A percentile compares a stretch with the other conserved stretches of the same genome.
phyloP scores from a whole-genome alignment of 2,113 vertebrate species.

The Stegastes partitus region DNA sequence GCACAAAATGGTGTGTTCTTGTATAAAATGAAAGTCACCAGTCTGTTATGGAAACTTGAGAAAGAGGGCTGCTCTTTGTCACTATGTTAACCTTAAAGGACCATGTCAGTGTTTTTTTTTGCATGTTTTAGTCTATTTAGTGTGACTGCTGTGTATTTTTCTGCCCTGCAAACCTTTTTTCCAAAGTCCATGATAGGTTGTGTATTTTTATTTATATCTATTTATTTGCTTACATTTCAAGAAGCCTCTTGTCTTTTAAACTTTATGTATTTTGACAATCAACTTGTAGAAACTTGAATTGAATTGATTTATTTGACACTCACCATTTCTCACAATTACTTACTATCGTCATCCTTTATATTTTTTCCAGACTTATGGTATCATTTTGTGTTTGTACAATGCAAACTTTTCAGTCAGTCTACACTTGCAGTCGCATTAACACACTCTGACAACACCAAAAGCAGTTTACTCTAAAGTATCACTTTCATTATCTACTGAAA shows the following conservation, averaged over 20 bases:
- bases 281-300: constrained; percentile 1
- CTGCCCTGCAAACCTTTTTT: too few species aligned
- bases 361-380: not conserved
- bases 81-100: not conserved
- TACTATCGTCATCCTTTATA: not conserved
- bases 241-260: not conserved
- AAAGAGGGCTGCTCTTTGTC: not conserved
- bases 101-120: too few species aligned
- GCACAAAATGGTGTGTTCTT: too few species aligned
- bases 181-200: too few species aligned
- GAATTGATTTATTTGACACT: not conserved
- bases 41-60: too few species aligned
- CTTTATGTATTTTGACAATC: not conserved
- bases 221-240: not conserved
- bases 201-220: not conserved
- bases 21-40: too few species aligned
- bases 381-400: too few species aligned
- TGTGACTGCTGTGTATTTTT: too few species aligned
- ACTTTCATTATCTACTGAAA: not conserved
- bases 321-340: not conserved
- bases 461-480: not conserved
- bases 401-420: too few species aligned
- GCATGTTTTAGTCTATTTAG: too few species aligned
- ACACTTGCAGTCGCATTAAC: too few species aligned
- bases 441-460: too few species aligned